Evolutionary conservation across 2,797 vertebrate species (phyloP).

Genomic region (Buceros bicornis): DNA sequence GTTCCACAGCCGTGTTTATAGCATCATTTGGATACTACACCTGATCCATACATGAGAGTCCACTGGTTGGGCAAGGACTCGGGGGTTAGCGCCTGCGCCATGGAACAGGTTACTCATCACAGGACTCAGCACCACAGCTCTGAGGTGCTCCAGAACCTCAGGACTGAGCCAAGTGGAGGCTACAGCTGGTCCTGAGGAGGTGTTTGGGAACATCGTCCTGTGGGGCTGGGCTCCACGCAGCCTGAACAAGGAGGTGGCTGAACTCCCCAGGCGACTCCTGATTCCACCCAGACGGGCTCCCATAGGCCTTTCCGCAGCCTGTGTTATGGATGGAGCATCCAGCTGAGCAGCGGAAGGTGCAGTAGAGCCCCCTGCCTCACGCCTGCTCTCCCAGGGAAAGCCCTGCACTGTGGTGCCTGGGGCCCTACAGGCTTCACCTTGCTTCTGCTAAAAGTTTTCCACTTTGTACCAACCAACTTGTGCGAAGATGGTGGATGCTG

Average conservation of each 20-base stretch:
- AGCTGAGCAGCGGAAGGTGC: neutral
- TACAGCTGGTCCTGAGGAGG: neutral
- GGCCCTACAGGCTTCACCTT: neutral
- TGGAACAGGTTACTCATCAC: neutral
- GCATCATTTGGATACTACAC: neutral
- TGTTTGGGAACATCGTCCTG: neutral
- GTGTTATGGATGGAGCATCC: neutral
- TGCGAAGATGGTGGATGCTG: neutral
- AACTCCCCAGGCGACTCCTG: neutral
- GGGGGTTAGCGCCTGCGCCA: accelerated
- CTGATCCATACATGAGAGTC: neutral
- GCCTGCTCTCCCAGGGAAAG: neutral
- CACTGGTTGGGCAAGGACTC: neutral
- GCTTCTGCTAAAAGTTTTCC: neutral
- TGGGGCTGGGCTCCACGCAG: neutral
- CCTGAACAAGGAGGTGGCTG: neutral
- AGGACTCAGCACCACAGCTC: neutral
- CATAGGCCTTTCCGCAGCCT: accelerated
- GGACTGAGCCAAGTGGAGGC: neutral
- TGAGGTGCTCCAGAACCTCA: neutral
- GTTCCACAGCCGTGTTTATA: neutral
- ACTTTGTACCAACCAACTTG: neutral
- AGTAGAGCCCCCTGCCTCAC: accelerated
- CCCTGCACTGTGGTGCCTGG: accelerated
- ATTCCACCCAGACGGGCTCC: neutral